Evolutionary conservation across 1,140 invertebrate genomes (phyloP), one percentile per base, ranked within the genome.

Genomic region (Drosophila ohnishii): DNA sequence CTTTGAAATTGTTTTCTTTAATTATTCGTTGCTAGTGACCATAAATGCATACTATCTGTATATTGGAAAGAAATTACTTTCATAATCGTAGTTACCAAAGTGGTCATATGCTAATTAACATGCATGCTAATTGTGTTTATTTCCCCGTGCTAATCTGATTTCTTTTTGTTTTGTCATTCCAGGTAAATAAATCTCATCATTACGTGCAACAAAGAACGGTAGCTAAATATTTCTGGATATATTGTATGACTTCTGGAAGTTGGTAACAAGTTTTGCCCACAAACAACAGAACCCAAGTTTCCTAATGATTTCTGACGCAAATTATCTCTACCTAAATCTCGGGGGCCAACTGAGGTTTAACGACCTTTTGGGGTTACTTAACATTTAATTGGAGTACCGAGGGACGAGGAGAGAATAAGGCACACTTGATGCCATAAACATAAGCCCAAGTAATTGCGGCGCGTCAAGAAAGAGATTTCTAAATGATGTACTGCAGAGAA

Each of bases 361-460:
- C 56, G 73, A 76, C 72, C 73, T 75, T 65, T 56, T 39, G 30
- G 53, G 45, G 45, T 64, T 75, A 57, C 70, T 57, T 64, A 75
- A 75, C 72, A 57, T 75, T 75, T 75, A 75, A 75, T 65, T 65
- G 72, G 71, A 19, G 44, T 48, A 48, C 34, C 13, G 35, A n/a
- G 53, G 13, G 37, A 5, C 37, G 16, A 16, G 14, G 25, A 2
- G n/a, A 50, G 47, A 13, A 34, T 32, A 14, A 13, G 51, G 51
- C 45, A 63, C 74, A 71, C 62, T 50, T 60, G 60, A 58, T 58
- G 59, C 56, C 64, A 69, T 84, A 73, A 83, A 66, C 64, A 69
- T 84, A 73, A 83, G 62, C 63, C 51, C 62, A 56, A 44, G 63
- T 83, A 86, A 87, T 76, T 79, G 30, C 51, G 30, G 42, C n/a